Evolutionary conservation across 2,888 invertebrate species (phyloP), one percentile per base, ranked within the genome.

Genomic region (Nomada ferruginata): DNA sequence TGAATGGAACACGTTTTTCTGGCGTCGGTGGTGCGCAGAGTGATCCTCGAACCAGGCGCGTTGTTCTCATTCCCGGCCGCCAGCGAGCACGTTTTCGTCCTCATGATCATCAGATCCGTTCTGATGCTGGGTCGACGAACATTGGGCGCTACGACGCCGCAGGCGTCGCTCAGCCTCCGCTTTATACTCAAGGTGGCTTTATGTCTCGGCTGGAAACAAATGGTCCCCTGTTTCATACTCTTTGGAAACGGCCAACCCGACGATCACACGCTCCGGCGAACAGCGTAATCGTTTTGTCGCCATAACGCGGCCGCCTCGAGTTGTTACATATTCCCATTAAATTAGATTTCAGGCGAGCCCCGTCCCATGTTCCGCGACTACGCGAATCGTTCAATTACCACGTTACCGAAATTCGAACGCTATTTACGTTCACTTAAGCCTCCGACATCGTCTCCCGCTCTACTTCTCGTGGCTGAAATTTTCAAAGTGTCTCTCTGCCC

Each of bases 91-190:
- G 97, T 97, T 94, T 97, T 97, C 87, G 97, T 97, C 93, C 97
- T 96, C 96, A 98, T 97, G 90, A 97, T 97, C 96, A 97, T 96
- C 87, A 98, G 95, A 93, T 98, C 98, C 9, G 98, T 98, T 83
- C 98, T 95, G 86, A 98, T 97, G 93, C 97, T 97, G 50, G 98
- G 98, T 63, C 98, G 95, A 70, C 98, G 95, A 0, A 97, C 98
- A 92, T 97, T 97, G 2, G 97, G 97, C n/a, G 97, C 97, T 26
- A 98, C 97, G 9, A 97, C 97, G 5, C 98, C 98, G 91, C 97
- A 97, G 1, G 98, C 98, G 91, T 98, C 98, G 85, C 97, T 97
- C 87, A 97, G 94, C 70, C 97, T 95, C 79, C 97, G 95, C 89
- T 97, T 97, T 84, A 98, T 97, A 63, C 97, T 97, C 73, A 98